Percentiles rank a stretch among this genome's conserved stretches.
phyloP scores from a whole-genome alignment of 2,113 vertebrate genomes.

The Prunella himalayana region DNA sequence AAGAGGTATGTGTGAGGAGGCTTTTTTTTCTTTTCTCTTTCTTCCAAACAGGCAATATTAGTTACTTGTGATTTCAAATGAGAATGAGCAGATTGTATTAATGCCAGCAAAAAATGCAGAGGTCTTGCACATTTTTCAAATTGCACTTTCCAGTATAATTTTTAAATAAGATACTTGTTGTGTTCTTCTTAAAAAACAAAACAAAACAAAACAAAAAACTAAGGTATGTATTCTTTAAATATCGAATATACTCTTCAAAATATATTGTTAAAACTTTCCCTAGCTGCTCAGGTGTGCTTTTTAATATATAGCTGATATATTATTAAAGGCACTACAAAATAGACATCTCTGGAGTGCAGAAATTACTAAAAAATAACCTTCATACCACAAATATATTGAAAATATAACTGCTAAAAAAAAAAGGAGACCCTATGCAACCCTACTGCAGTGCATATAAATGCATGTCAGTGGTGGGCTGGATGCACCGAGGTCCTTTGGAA shows the following conservation, averaged over 20 bases:
- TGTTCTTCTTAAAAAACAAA: conserved; percentile 39
- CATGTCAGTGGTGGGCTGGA: conserved; percentile 36
- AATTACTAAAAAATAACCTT: conserved; percentile 82
- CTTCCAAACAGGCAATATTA: neutral
- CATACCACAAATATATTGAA: conserved; percentile 81
- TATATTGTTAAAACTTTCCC: conserved; percentile 75
- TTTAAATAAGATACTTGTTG: conserved; percentile 76
- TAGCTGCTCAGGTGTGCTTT: conserved; percentile 74
- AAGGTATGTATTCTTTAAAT: conserved; percentile 73
- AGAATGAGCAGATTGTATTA: conserved; percentile 12
- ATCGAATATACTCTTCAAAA: conserved; percentile 75
- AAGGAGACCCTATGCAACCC: conserved; percentile 61
- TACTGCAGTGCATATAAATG: conserved; percentile 48
- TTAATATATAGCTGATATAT: conserved; percentile 78
- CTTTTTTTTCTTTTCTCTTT: neutral
- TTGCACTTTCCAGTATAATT: conserved; percentile 81
- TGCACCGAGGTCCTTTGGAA: conserved; percentile 71
- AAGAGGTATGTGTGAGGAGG: neutral
- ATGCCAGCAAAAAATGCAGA: conserved; percentile 68
- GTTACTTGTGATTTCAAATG: conserved; percentile 10
- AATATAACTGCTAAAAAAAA: conserved; percentile 64
- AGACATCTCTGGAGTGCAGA: conserved; percentile 83
- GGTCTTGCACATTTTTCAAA: conserved; percentile 70
- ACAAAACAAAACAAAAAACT: conserved; percentile 25
- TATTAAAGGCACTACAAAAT: conserved; percentile 81